These are phyloP conservation scores for Neodiprion virginianus DNA, from an alignment of 1,140 invertebrate genomes.

Conservation along the genomic window DNA sequence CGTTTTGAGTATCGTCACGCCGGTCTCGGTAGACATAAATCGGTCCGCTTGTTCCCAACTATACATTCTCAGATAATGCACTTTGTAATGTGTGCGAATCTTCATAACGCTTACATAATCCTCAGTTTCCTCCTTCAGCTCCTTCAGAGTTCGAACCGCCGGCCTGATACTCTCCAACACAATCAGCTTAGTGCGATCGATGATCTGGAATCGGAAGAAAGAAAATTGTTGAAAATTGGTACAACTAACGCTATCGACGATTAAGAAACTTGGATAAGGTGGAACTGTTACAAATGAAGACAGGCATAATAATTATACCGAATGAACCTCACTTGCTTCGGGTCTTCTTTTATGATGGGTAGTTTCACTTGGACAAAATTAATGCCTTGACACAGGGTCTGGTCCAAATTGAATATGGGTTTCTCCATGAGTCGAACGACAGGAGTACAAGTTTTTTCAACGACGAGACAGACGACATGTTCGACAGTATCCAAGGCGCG, in stretches of 20 bases:
- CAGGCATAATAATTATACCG: no score
- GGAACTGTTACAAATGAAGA: no score
- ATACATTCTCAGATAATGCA: slow-evolving; percentile 49
- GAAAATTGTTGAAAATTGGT: neutral
- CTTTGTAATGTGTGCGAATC: slow-evolving; percentile 47
- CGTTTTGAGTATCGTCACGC: slow-evolving; percentile 49
- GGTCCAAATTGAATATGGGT: slow-evolving; percentile 51
- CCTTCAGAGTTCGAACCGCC: slow-evolving; percentile 44
- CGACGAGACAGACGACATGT: slow-evolving; percentile 40
- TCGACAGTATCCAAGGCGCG: slow-evolving; percentile 49
- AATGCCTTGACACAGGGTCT: slow-evolving; percentile 51
- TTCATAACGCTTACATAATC: slow-evolving; percentile 46
- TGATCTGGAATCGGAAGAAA: slow-evolving; percentile 37
- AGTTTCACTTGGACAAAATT: slow-evolving; percentile 52
- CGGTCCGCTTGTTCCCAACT: slow-evolving; percentile 52
- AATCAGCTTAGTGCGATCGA: slow-evolving; percentile 43
- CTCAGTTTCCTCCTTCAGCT: slow-evolving; percentile 48
- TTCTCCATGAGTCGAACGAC: slow-evolving; percentile 51
- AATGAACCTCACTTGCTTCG: slow-evolving; percentile 41
- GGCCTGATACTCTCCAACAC: slow-evolving; percentile 42
- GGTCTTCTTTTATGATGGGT: slow-evolving; percentile 54
- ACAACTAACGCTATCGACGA: neutral
- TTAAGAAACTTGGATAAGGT: no score
- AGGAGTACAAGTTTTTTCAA: slow-evolving; percentile 42
- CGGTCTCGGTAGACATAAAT: slow-evolving; percentile 52